phyloP scores from a whole-genome alignment of 2,797 vertebrate genomes.

The Tarsius wallacei region DNA sequence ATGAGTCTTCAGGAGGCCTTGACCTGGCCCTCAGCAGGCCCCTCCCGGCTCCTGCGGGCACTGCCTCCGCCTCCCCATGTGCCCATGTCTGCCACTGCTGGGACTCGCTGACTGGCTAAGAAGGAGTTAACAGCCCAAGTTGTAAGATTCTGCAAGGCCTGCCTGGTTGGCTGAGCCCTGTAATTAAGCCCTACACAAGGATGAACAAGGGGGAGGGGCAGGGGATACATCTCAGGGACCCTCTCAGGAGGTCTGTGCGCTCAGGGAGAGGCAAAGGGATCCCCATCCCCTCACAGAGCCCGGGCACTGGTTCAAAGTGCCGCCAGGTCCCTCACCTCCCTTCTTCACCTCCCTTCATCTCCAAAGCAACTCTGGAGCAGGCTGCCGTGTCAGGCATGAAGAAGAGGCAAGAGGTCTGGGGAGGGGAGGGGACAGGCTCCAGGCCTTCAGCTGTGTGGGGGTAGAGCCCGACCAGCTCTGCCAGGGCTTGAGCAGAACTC shows the following conservation, averaged over 20 bases:
- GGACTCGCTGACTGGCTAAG: background rate
- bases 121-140: background rate
- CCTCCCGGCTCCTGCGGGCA: background rate
- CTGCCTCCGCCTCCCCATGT: background rate
- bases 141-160: background rate
- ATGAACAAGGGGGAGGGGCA: background rate
- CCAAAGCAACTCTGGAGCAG: background rate
- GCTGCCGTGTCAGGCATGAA: background rate
- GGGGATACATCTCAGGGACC: background rate
- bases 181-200: background rate
- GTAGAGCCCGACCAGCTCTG: no score
- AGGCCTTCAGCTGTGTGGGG: background rate
- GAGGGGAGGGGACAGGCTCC: background rate
- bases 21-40: no score
- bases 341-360: background rate
- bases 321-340: background rate
- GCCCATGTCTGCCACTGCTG: background rate
- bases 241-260: background rate
- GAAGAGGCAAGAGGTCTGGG: background rate
- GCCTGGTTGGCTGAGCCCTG: background rate
- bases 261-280: background rate
- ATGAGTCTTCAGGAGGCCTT: background rate
- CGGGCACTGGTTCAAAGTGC: background rate
- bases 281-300: background rate
- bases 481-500: background rate